Evolutionary conservation across 37 sponge, comb jelly and placozoan genomes (phyloP), one percentile per base, ranked within the genome.

Genomic region (Dysidea cf. avara): DNA sequence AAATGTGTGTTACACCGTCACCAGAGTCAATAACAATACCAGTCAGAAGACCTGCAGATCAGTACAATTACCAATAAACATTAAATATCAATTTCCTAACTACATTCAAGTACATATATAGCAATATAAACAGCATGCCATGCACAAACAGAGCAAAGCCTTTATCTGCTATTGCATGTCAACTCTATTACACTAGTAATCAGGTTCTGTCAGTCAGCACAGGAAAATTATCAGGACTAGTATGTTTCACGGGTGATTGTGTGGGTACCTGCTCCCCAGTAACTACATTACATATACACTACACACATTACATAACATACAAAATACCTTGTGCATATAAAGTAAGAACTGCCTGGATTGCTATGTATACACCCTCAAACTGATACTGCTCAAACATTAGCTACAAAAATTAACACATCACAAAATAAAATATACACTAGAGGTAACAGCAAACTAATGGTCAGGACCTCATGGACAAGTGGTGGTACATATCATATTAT

Each of bases 331-430:
- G 99, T 56, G 99, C 99, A 57, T 99, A 99, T 30, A 99, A 89
- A n/a, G 99, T 99, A 29, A 99, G 83, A 1, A 99, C 99, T 16
- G 99, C 99, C 78, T 99, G 99, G 16, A 99, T 94, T n/a, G 99
- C 96, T 61, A 99, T 92, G 77, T 99, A 99, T 18, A 92, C 92
- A 17, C 96, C 96, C 56, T 84, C 87, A 71, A 85, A 93, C 11
- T 94, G 69, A 67, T 99, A 99, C 71, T 89, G 64, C 72, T 99
- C 99, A 84, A 99, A 99, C 96, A 99, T 99, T 28, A 89, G 84
- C 96, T 95, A 69, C 30, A 79, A 43, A 43, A 43, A 43, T 43
- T 12, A n/a, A n/a, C n/a, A n/a, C n/a, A n/a, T n/a, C n/a, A n/a
- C n/a, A n/a, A n/a, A n/a, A n/a, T n/a, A n/a, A n/a, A n/a, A n/a